Evolutionary conservation across 2,797 vertebrate species (phyloP), one percentile per base, ranked within the genome.

Genomic region (Lutjanus argentimaculatus): DNA sequence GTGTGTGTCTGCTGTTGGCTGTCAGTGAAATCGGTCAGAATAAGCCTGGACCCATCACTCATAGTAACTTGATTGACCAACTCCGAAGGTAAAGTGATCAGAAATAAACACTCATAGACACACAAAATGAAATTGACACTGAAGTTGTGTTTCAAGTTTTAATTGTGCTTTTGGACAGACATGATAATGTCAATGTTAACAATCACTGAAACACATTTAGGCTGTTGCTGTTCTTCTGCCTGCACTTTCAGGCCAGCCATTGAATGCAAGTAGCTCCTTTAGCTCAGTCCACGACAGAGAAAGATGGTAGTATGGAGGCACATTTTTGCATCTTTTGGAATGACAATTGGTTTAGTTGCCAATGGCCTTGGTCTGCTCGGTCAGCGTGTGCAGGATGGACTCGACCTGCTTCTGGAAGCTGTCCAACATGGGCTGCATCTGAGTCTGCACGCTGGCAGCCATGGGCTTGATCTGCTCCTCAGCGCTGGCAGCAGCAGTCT

Each of bases 401-500:
- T 91, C 75, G 12, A 94, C 6, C 82, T 93, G 83, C 19, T 13
- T 8, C 88, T 93, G 81, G 48, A 95, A 10, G 21, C 42, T 58
- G 0, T 80, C 53, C 0, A 93, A 0, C 72, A 93, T 15, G 46
- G 93, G 90, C 78, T 91, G 74, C 13, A 93, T 0, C 78, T 92
- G 88, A 12, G 64, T 25, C 84, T 93, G 90, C 19, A 93, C 0
- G 14, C 21, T 73, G 0, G 42, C 58, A 1, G 88, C 36, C 78
- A 94, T 14, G 43, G 93, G 93, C 21, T 69, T 77, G 62, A 95
- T 12, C 48, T 93, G 89, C 5, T 85, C 83, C 84, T 95, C 79
- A 0, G 91, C 0, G 10, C n/a, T 82, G 77, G 82, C 0, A 0
- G 67, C 45, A 1, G 64, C 25, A 0, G 51, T 22, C 69, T 22